Base-by-base conservation (phyloP, 2,797 vertebrate species). In the Gymnothorax javanicus region DNA sequence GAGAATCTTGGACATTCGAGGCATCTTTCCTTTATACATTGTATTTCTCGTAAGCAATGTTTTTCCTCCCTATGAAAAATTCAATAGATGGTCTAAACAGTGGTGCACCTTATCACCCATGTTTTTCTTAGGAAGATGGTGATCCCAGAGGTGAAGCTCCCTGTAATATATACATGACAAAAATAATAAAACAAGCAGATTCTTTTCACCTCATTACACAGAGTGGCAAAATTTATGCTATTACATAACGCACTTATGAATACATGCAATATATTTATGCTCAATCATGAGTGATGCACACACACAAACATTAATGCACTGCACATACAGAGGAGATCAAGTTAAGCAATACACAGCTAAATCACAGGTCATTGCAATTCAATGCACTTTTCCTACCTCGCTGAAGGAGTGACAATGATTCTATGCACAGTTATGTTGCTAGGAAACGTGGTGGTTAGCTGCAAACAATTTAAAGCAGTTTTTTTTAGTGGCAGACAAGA, bases 401-500 rank as follows among this genome's bases (percentile, higher is more conserved):
- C 2, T 89, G 84, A 60, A 2, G 90, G 84, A 87, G 91, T 92
- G 73, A 94, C 83, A 6, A 12, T 77, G 60, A 95, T 69, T 27
- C 87, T 33, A 82, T 87, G 86, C 17, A 96, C 85, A 4, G 89
- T 91, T 75, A 93, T 88, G 75, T 82, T 87, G 0, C 0, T n/a
- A 27, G 92, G 92, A 15, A 96, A 95, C 89, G 93, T 71, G 1
- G 57, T 87, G 56, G 89, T 27, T 87, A 96, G 82, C 95, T 96
- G 89, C 15, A 90, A 90, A 92, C 71, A 90, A 8, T 20, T 77
- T 3, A 88, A 50, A 50, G 84, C n/a, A 0, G 12, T 23, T 73
- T 7, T 84, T 87, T 15, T 33, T 0, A 0, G 81, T 0, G 1
- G 33, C 82, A 1, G 81, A 33, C 43, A 15, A 75, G 11, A 84